Percentiles rank a stretch among this genome's conserved stretches.
phyloP scores from a whole-genome alignment of 2,888 invertebrate genomes.

The Campoplex capitator region DNA sequence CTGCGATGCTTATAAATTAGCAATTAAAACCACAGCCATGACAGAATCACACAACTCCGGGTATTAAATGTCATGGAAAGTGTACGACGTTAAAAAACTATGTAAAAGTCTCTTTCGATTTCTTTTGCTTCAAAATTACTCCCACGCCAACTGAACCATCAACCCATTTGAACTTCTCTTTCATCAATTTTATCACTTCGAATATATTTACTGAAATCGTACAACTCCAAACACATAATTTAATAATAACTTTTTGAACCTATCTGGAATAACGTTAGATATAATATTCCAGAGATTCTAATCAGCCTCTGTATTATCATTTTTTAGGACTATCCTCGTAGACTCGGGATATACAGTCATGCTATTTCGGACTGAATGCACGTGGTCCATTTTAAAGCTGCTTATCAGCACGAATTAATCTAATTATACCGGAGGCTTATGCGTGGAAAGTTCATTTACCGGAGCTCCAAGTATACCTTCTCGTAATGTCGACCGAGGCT shows the following conservation, averaged over 20 bases:
- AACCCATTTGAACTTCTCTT: background rate
- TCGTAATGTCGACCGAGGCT: slow-evolving; percentile 30
- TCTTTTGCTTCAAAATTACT: no score
- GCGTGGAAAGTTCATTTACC: slow-evolving; percentile 57
- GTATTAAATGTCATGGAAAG: background rate
- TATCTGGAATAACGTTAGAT: background rate
- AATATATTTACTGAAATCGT: background rate
- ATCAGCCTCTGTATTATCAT: slow-evolving; percentile 1
- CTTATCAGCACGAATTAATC: slow-evolving; percentile 59
- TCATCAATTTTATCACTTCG: background rate
- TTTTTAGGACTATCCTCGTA: background rate
- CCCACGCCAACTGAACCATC: background rate
- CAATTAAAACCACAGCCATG: background rate
- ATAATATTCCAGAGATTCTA: background rate
- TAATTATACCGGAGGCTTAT: slow-evolving; percentile 56
- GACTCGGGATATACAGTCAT: background rate
- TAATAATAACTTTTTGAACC: background rate
- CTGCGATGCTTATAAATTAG: background rate
- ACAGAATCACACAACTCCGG: background rate
- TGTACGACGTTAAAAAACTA: background rate
- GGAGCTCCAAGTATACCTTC: slow-evolving; percentile 22
- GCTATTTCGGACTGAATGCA: background rate
- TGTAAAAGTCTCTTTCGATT: background rate
- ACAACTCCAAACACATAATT: background rate
- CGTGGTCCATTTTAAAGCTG: slow-evolving; percentile 50